phyloP scores from a whole-genome alignment of 2,113 vertebrate genomes.

The Coptodon bakossiorum region DNA sequence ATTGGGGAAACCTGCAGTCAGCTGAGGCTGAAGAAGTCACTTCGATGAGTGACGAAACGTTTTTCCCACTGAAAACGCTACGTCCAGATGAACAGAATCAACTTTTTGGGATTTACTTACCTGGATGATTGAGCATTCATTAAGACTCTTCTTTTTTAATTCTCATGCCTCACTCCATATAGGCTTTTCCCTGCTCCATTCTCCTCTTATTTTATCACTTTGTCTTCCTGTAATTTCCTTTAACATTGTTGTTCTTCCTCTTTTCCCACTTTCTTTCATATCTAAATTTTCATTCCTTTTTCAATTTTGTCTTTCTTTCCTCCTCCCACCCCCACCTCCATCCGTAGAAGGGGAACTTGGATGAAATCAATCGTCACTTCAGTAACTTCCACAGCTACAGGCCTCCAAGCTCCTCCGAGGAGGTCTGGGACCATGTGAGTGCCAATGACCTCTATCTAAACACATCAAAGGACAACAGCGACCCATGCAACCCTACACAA shows the following conservation, averaged over 20 bases:
- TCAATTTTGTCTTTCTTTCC: not conserved
- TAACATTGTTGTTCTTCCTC: not conserved
- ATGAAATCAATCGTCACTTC: conserved; percentile 68
- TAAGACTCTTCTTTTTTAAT: not conserved
- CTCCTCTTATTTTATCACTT: not conserved
- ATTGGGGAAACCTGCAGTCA: not conserved
- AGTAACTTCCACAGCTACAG: conserved; percentile 59
- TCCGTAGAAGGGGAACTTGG: conserved; percentile 67
- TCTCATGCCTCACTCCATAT: not conserved
- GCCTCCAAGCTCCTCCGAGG: conserved; percentile 41
- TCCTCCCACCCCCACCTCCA: not conserved
- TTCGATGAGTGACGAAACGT: not conserved
- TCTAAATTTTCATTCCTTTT: conserved; percentile 7
- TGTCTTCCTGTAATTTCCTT: not conserved
- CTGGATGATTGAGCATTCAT: not conserved
- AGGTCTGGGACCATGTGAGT: conserved; percentile 55
- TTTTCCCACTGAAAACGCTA: not conserved
- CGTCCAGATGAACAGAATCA: not conserved
- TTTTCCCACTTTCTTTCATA: not conserved
- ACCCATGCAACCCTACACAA: fast-evolving
- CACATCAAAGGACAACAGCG: not conserved
- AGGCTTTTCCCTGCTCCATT: not conserved
- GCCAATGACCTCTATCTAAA: not conserved
- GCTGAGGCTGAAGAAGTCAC: not conserved
- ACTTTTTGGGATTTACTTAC: not conserved